A percentile compares a stretch with the other conserved stretches of the same genome.
phyloP scores from a whole-genome alignment of 2,113 vertebrate genomes.

The Prinia subflava region DNA sequence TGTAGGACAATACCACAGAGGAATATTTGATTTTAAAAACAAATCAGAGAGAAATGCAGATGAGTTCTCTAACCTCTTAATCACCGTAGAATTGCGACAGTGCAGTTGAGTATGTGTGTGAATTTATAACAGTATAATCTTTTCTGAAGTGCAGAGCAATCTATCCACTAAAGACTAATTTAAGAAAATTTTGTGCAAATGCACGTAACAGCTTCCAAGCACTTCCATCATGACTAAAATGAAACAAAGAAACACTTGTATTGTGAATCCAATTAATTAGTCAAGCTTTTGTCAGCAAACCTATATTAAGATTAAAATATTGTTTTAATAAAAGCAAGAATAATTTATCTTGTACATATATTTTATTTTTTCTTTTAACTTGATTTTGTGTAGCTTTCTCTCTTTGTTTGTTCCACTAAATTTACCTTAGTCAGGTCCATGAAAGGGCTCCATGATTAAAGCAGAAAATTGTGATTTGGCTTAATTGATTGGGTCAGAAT shows the following conservation, averaged over 20 bases:
- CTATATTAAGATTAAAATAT: background rate
- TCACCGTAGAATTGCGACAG: accelerated
- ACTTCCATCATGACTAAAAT: background rate
- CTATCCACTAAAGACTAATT: background rate
- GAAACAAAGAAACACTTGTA: background rate
- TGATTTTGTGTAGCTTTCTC: background rate
- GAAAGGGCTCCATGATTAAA: background rate
- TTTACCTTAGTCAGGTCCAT: background rate
- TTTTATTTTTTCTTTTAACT: background rate
- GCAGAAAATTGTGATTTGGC: background rate
- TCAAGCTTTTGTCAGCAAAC: background rate
- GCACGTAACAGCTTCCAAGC: background rate
- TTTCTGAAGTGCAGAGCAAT: background rate
- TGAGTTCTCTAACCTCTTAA: background rate
- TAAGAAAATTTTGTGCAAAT: background rate
- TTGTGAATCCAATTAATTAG: background rate
- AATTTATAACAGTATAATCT: background rate
- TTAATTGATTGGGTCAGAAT: background rate
- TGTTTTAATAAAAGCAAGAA: slow-evolving; percentile 8
- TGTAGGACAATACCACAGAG: background rate
- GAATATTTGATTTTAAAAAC: background rate
- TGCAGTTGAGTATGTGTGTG: background rate
- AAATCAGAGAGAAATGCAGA: background rate
- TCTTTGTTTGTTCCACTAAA: background rate
- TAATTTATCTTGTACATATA: background rate